Evolutionary conservation across 2,113 vertebrate genomes (phyloP).

Genomic region (Rallus limicola): DNA sequence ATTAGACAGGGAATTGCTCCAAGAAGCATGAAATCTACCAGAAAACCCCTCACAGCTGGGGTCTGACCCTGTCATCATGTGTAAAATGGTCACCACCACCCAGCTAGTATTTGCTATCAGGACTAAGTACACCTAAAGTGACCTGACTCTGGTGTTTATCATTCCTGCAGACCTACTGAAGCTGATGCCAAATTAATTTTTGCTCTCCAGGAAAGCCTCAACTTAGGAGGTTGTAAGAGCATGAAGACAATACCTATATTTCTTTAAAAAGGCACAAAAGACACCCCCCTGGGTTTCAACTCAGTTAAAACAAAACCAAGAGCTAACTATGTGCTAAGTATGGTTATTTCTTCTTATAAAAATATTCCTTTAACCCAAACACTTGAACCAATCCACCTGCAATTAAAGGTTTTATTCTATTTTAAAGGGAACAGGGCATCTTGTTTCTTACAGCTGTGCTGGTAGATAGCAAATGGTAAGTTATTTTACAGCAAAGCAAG

Average conservation of each 20-base stretch:
- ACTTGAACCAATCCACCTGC: not conserved
- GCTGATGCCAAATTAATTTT: not conserved
- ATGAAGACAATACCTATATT: not conserved
- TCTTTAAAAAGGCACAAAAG: not conserved
- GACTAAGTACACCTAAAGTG: not conserved
- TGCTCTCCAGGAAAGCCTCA: not conserved
- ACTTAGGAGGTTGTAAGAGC: not conserved
- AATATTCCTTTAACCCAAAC: not conserved
- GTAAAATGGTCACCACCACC: not conserved
- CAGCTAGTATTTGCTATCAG: not conserved
- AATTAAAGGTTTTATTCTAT: not conserved
- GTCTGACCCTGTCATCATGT: not conserved
- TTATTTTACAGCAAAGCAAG: not conserved
- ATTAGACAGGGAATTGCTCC: not conserved
- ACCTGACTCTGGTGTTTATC: not conserved
- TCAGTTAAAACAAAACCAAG: slow-evolving; percentile 7
- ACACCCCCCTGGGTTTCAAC: not conserved
- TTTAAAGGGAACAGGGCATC: not conserved
- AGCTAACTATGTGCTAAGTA: not conserved
- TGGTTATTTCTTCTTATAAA: not conserved
- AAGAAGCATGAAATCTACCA: not conserved
- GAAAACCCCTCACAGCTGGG: not conserved
- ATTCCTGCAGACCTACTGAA: not conserved
- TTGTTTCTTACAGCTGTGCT: not conserved
- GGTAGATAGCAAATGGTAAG: not conserved